Evolutionary conservation across 2,888 invertebrate species (phyloP).

Genomic region (Lasius fuliginosus): DNA sequence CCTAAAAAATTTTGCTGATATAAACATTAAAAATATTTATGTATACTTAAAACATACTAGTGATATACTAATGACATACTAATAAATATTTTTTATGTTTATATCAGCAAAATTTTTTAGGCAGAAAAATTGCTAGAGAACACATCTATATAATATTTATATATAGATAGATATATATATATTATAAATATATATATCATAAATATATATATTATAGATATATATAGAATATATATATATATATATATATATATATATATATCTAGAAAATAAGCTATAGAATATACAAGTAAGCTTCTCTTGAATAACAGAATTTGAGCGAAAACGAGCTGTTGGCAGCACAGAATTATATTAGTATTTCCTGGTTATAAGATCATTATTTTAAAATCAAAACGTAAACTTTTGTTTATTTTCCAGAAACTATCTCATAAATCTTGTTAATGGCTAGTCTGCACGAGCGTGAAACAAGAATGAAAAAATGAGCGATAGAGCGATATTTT

Average conservation of each 20-base stretch:
- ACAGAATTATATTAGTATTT: slow-evolving; percentile 32
- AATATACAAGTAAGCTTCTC: neutral
- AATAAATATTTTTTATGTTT: slow-evolving; percentile 25
- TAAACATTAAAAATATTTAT: slow-evolving; percentile 25
- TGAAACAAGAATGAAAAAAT: neutral
- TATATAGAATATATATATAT: neutral
- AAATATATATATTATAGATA: neutral
- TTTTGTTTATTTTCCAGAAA: neutral
- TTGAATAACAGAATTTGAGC: slow-evolving; percentile 26
- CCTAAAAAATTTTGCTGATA: neutral
- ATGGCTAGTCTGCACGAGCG: neutral
- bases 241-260: neutral
- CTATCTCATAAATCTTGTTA: neutral
- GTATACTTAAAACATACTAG: slow-evolving; percentile 8
- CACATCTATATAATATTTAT: neutral
- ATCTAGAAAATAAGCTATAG: neutral
- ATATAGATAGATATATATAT: too few species aligned
- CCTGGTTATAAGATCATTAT: neutral
- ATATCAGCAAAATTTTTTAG: neutral
- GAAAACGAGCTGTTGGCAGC: slow-evolving; percentile 47
- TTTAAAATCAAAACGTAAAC: neutral
- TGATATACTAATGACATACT: too few species aligned
- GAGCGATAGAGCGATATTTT: neutral
- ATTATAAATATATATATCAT: too few species aligned
- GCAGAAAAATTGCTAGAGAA: neutral